Base-by-base conservation (phyloP, 2,888 invertebrate genomes). In the Sepioteuthis lessoniana region DNA sequence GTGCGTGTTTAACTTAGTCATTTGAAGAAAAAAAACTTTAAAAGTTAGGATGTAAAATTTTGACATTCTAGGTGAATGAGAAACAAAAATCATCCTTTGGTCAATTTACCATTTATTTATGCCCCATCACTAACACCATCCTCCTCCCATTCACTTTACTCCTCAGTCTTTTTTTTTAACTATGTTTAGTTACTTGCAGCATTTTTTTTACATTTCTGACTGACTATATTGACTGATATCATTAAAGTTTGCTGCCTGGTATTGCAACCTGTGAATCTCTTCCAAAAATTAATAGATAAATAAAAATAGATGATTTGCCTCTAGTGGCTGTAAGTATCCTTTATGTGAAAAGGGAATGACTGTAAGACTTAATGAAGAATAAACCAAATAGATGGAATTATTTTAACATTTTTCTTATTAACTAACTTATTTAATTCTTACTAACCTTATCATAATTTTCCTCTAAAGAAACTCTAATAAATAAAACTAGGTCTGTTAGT, bases 91-190 rank as follows among this genome's bases (percentile, higher is more conserved):
- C n/a, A 31, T n/a, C 60, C 31, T 76, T n/a, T n/a, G n/a, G 76
- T 76, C 76, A 76, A 76, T 76, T 76, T n/a, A 76, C 76, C n/a
- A 76, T 76, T 76, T 55, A 55, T 55, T 55, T 55, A 55, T 55
- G 25, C 50, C 16, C 50, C 16, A 13, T 19, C 50, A 50, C 19
- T 19, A 19, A 16, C 60, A 28, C 19, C 21, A 19, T 4, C 60
- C 19, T 5, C 8, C n/a, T 0, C 10, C 0, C 31, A 31, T 31
- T 7, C n/a, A 13, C 76, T 19, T 7, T 31, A 5, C 76, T 7
- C 76, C n/a, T 31, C 16, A 76, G 10, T n/a, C n/a, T 31, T 21
- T 25, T 5, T 31, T n/a, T n/a, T n/a, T 31, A 76, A 76, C 76
- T 76, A 10, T n/a, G 16, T 55, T 55, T 25, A 5, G 7, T 55